A percentile compares a stretch with the other conserved stretches of the same genome.
Conservation (phyloP, 2,888 invertebrate species). For the Xylota sylvarum region DNA sequence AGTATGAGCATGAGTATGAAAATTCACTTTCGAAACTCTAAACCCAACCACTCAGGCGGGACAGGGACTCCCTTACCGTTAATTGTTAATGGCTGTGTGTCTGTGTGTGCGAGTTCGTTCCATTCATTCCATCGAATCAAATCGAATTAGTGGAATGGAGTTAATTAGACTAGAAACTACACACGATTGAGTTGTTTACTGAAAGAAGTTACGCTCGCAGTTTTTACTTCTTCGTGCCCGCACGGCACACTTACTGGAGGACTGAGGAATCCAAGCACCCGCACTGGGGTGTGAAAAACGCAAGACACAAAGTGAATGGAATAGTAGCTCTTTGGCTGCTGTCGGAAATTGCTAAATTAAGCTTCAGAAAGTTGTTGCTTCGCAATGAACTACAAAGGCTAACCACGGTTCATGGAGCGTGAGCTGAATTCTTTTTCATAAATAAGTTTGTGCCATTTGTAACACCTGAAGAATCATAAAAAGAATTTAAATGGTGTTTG, state of each 20-base stretch:
- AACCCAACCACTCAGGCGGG: background rate
- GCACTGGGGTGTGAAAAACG: conserved; percentile 72
- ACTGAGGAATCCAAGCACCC: conserved; percentile 52
- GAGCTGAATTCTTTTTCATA: conserved; percentile 14
- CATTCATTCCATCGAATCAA: conserved; percentile 51
- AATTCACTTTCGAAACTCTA: conserved; percentile 24
- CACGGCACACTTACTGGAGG: conserved; percentile 30
- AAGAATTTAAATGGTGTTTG: conserved; percentile 7
- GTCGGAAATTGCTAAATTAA: conserved; percentile 71
- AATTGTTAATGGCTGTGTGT: conserved; percentile 26
- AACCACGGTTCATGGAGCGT: conserved; percentile 40
- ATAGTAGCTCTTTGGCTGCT: background rate
- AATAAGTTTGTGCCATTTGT: conserved; percentile 33
- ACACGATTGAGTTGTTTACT: conserved; percentile 74
- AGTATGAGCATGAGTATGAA: background rate
- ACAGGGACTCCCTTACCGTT: conserved; percentile 12
- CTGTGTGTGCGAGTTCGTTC: background rate
- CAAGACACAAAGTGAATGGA: conserved; percentile 40
- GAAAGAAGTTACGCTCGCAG: conserved; percentile 65
- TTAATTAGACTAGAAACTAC: conserved; percentile 73
- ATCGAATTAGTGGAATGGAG: conserved; percentile 63
- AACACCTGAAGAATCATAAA: conserved; percentile 38
- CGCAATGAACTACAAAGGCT: conserved; percentile 39
- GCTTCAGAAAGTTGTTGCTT: conserved; percentile 48
- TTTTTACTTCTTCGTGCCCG: conserved; percentile 37